phyloP scores from a whole-genome alignment of 2,113 vertebrate genomes.

The Plotosus lineatus region DNA sequence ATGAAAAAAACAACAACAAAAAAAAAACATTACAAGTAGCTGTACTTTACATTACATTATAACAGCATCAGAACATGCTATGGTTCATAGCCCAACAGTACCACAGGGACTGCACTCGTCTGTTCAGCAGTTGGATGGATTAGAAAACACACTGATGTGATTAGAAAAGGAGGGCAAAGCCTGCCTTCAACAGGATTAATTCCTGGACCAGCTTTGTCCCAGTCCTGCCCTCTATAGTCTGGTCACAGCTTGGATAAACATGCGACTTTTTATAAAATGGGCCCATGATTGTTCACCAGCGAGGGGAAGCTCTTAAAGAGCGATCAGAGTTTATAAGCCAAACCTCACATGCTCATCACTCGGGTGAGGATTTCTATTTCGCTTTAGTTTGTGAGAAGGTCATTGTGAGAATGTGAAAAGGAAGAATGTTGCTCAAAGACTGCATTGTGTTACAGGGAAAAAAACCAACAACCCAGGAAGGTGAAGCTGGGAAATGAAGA shows the following conservation, averaged over 20 bases:
- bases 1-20: too few relatives aligned
- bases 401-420: neutral
- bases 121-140: neutral
- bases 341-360: slow-evolving; percentile 3
- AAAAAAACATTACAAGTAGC: neutral
- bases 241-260: neutral
- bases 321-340: neutral
- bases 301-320: neutral
- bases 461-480: slow-evolving; percentile 2
- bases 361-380: neutral
- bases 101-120: neutral
- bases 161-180: neutral
- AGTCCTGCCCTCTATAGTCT: too few relatives aligned
- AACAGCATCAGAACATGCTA: neutral
- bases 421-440: slow-evolving; percentile 10
- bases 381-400: neutral
- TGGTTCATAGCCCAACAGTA: neutral
- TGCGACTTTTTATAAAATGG: neutral
- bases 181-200: neutral
- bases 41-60: neutral
- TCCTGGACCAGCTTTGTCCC: neutral
- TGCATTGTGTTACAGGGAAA: neutral
- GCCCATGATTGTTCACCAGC: neutral
- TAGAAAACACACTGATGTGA: slow-evolving; percentile 10
- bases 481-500: slow-evolving; percentile 25